phyloP scores from a whole-genome alignment of 2,888 invertebrate genomes.

The Spodoptera littoralis region DNA sequence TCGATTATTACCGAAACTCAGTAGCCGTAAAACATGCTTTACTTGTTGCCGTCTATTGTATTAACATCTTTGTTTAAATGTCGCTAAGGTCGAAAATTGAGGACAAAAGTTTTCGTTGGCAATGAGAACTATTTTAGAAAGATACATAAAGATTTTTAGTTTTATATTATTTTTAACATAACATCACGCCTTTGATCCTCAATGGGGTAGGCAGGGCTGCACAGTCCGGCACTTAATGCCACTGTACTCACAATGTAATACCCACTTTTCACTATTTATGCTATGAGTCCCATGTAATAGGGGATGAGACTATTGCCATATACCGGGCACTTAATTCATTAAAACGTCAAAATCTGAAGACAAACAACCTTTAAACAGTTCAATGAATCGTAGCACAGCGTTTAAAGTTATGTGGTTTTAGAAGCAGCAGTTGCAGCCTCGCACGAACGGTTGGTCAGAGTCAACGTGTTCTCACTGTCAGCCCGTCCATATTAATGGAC shows the following conservation, averaged over 20 bases:
- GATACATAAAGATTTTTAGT: too few relatives aligned
- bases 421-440: constrained; percentile 16
- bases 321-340: too few relatives aligned
- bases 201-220: too few relatives aligned
- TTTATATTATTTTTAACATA: too few relatives aligned
- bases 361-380: not conserved
- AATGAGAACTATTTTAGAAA: too few relatives aligned
- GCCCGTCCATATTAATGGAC: constrained; percentile 41
- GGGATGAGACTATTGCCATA: too few relatives aligned
- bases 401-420: constrained; percentile 17
- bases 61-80: constrained; percentile 33
- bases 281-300: too few relatives aligned
- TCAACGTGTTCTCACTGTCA: constrained; percentile 27
- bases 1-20: constrained; percentile 61
- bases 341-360: not conserved
- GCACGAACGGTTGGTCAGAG: constrained; percentile 32
- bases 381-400: not conserved
- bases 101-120: too few relatives aligned
- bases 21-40: constrained; percentile 57
- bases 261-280: too few relatives aligned
- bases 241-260: too few relatives aligned
- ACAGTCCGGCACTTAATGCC: too few relatives aligned
- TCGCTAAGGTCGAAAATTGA: not conserved
- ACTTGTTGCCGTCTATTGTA: constrained; percentile 49
- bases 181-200: too few relatives aligned